Conservation (phyloP, 2,113 vertebrate genomes). For the Eretmochelys imbricata region DNA sequence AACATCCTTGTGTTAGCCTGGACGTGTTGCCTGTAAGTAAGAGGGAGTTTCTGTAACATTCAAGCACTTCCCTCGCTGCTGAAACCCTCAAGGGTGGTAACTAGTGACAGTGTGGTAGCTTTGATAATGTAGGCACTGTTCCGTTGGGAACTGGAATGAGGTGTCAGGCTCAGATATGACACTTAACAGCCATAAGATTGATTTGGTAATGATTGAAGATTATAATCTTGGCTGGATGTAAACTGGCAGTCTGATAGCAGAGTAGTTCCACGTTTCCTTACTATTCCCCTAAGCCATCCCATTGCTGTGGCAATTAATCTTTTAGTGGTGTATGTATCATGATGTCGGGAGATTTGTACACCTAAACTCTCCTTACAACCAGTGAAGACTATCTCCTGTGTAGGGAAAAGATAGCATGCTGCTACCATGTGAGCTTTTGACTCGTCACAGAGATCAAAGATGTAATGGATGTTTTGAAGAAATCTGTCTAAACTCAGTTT, state of each 20-base stretch:
- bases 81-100: background rate
- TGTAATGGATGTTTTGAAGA: background rate
- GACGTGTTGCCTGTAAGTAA: background rate
- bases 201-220: background rate
- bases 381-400: background rate
- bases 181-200: fast-evolving
- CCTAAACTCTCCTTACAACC: background rate
- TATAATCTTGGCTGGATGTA: fast-evolving
- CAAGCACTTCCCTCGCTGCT: background rate
- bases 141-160: background rate
- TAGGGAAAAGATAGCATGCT: background rate
- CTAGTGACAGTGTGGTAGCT: fast-evolving
- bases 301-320: background rate
- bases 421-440: background rate
- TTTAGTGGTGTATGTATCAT: background rate
- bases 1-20: background rate
- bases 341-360: background rate
- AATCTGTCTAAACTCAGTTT: background rate
- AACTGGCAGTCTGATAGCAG: fast-evolving
- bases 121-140: background rate
- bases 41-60: background rate
- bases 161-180: fast-evolving
- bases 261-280: fast-evolving
- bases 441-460: background rate
- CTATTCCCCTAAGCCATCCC: background rate